Evolutionary conservation across 2,888 invertebrate species (phyloP).

Genomic region (Spisula subtruncata): DNA sequence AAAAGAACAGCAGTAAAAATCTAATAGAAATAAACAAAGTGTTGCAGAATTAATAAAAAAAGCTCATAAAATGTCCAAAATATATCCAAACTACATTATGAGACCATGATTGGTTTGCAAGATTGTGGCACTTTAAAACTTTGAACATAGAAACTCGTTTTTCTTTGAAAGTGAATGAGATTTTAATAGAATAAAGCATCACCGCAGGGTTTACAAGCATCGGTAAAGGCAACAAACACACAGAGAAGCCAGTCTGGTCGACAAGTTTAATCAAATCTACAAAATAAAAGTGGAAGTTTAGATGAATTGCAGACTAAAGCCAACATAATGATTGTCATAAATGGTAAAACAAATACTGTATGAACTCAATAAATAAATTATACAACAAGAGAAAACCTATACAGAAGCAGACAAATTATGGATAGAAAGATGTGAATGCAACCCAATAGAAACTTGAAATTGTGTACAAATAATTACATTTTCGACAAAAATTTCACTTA

Average conservation of each 20-base stretch:
- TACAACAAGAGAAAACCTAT: not conserved
- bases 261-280: not conserved
- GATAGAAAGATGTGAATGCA: not conserved
- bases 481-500: too few species aligned
- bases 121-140: not conserved
- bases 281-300: not conserved
- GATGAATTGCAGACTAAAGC: slow-evolving; percentile 8
- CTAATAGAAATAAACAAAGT: too few species aligned
- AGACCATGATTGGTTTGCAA: not conserved
- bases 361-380: not conserved
- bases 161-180: not conserved
- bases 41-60: not conserved
- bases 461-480: too few species aligned
- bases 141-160: not conserved
- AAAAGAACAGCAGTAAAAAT: too few species aligned
- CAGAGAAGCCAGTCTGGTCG: not conserved
- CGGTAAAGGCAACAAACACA: not conserved
- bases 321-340: slow-evolving; percentile 30
- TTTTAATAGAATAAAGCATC: slow-evolving; percentile 23
- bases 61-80: not conserved
- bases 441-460: too few species aligned
- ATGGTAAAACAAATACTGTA: not conserved
- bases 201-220: not conserved
- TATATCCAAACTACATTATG: not conserved
- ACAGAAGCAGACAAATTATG: not conserved